phyloP scores from a whole-genome alignment of 1,140 invertebrate genomes.

The Triops cancriformis region DNA sequence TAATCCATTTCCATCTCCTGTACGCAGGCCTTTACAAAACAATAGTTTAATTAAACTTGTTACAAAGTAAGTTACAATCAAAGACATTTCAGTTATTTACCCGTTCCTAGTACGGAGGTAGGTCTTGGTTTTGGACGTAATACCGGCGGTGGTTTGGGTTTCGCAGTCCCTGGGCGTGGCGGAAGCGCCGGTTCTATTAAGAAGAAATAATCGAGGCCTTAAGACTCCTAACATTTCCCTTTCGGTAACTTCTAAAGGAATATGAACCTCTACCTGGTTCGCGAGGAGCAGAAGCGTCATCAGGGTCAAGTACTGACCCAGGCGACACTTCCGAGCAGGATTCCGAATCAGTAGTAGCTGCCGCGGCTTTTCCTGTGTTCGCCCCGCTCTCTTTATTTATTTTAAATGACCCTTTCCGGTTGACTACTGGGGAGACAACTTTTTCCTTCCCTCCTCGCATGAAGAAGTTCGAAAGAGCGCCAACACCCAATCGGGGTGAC shows the following conservation, averaged over 20 bases:
- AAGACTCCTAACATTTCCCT: not conserved
- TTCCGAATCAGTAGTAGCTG: not conserved
- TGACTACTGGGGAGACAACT: not conserved
- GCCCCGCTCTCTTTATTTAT: not conserved
- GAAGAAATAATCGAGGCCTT: not conserved
- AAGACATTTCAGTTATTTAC: not conserved
- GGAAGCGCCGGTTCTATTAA: not conserved
- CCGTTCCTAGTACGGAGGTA: not conserved
- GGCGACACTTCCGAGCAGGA: not conserved
- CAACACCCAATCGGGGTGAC: not conserved
- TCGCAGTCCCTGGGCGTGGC: not conserved
- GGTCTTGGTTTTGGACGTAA: not conserved
- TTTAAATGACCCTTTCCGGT: not conserved
- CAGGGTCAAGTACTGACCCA: not conserved
- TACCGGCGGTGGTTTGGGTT: not conserved
- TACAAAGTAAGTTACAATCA: not conserved
- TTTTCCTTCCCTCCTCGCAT: not conserved
- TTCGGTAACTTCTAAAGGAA: too few species aligned
- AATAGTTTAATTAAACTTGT: not conserved
- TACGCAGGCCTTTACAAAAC: not conserved
- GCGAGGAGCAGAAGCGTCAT: not conserved
- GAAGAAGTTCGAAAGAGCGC: not conserved
- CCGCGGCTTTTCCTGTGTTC: not conserved
- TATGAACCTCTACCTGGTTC: not conserved
- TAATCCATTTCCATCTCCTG: not conserved